Base-by-base conservation (phyloP, 2,888 invertebrate species). In the Taphrorychus bicolor region DNA sequence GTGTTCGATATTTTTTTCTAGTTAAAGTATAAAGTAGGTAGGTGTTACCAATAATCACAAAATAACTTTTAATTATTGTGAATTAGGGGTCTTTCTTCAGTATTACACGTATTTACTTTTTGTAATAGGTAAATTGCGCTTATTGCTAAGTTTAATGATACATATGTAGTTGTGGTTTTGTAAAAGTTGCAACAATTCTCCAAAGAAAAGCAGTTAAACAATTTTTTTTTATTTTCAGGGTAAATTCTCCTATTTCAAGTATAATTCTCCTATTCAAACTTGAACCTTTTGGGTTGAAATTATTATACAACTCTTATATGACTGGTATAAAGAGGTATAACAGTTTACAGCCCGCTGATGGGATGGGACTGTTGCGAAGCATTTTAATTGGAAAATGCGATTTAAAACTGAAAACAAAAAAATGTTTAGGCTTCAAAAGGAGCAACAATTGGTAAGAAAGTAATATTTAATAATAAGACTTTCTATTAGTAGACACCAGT, bases 1-100 rank as follows among this genome's bases (percentile, higher is more conserved):
- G 59, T 48, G 14, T 14, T 16, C 21, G 11, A 19, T 17, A 16
- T 54, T 53, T 16, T 16, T 16, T 45, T 14, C 14, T 45, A 21
- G 14, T 52, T 59, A 64, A 58, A 24, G 22, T 41, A 64, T 24
- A 58, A 64, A 52, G 24, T 63, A 40, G n/a, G n/a, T n/a, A n/a
- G n/a, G n/a, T n/a, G n/a, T 53, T 59, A 22, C 51, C 51, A 51
- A 22, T 16, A 51, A 51, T 51, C 51, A 45, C 45, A 45, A 45
- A 45, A 45, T 45, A 45, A 45, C 14, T 17, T 45, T 45, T 14
- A 7, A 14, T 32, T 32, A 32, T 32, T 32, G 32, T 32, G 7
- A 32, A 9, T 45, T n/a, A 22, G n/a, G n/a, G 22, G 51, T 51
- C 51, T 40, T 64, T n/a, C n/a, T 58, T 45, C 4, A 24, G n/a